Base-by-base conservation (phyloP, 2,113 vertebrate species). In the Lepidothrix coronata region DNA sequence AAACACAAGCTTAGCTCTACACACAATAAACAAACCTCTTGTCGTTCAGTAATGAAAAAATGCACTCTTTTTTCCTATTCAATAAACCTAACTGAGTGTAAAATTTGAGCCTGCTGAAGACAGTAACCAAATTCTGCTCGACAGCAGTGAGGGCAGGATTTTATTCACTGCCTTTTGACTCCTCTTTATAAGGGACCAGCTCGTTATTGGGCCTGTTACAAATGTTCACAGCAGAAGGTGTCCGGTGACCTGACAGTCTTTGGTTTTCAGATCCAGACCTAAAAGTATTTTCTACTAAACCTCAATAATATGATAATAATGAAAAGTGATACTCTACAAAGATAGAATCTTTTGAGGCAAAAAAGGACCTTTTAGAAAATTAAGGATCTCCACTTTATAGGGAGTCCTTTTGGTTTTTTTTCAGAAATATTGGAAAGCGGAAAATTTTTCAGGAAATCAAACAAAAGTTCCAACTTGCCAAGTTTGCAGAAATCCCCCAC, bases 301-400 rank as follows among this genome's bases (percentile, higher is more conserved):
- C 23, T 93, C 46, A 67, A 19, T 73, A 83, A 67, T 6, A 12
- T 22, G 37, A 31, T 65, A 44, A 19, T 16, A 65, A 16, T 28
- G 43, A 35, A 71, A 94, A 91, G 46, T 76, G 24, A 22, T 83
- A 14, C 37, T 80, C 51, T 85, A 49, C 59, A 75, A 30, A 68
- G 75, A 46, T 37, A 30, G 33, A 70, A 62, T 37, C 76, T 89
- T 95, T 61, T 83, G 81, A 91, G 84, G 72, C 17, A 30, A 63
- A 68, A 35, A 46, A 83, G 18, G 41, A 76, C 3, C 77, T 92
- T 84, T 86, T 25, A 74, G 91, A 85, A 93, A 95, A 71, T 87
- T 95, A 80, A 96, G 21, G 15, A 14, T 68, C 59, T 41, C 33
- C 6, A 6, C 52, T 86, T 88, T 91, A 46, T 39, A 87, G 65